Base-by-base conservation (phyloP, 2,888 invertebrate genomes). In the Phlogophora meticulosa region DNA sequence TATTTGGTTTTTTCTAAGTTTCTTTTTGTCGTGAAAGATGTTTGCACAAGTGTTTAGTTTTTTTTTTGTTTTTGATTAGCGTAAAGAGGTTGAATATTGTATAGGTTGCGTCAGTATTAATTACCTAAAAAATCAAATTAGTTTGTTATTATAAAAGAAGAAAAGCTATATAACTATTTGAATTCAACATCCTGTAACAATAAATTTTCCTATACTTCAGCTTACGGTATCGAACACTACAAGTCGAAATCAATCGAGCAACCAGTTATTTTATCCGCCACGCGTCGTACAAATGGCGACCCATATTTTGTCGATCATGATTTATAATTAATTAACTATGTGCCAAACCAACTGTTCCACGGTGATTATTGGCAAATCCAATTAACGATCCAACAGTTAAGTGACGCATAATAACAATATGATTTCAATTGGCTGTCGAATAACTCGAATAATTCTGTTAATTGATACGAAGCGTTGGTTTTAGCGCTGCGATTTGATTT, bases 291-390 rank as follows among this genome's bases (percentile, higher is more conserved):
- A 55, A 64, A 57, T 43, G 58, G 20, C 22, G 2, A 13, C 20
- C 20, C 7, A 51, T 51, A 61, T 58, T 76, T 71, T 65, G 49
- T 55, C 60, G 57, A 61, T 71, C 56, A 69, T 57, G 53, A 75
- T 64, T 70, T 51, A 59, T 40, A 72, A 66, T 76, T 71, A 72
- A 76, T 73, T 77, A 73, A 73, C 48, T 59, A 58, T 64, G 55
- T 72, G 64, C 53, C 63, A 52, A 63, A 64, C 40, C 20, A 46
- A 45, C 32, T 65, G 61, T 49, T 65, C 57, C 62, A 3, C 66
- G 42, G 72, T 81, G 76, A 83, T 84, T 83, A 85, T 83, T 80
- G 67, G 76, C 80, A 80, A 85, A 87, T 81, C 80, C 76, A 79
- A 86, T 86, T 84, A 85, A 72, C 68, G 53, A 38, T 59, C 65